Evolutionary conservation across 1,140 invertebrate species (phyloP), one percentile per base, ranked within the genome.

Genomic region (Pararge aegeria): DNA sequence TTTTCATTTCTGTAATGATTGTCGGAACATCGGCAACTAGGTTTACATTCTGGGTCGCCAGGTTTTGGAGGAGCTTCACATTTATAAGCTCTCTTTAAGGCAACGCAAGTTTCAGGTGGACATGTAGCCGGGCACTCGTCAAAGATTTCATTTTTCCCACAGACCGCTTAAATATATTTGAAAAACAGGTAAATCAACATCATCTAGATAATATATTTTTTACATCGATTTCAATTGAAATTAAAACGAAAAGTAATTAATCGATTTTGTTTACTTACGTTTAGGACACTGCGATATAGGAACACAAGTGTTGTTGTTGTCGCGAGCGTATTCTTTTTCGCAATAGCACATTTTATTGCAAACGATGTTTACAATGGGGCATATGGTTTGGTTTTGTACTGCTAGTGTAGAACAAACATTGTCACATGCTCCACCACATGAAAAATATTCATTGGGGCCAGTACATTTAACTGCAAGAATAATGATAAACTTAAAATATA

Each of bases 391-490:
- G 29, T 75, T 80, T 20, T 85, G 80, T 66, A 83, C 12, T 0
- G 70, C 69, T 5, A 92, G 50, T 12, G 81, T 91, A 6, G 67
- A 67, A 54, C 91, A 92, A 18, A 83, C 82, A 20, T 88, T 91
- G 61, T 92, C 91, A 64, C 92, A 92, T n/a, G 75, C 83, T 53
- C 78, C 70, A 5, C 91, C 92, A 53, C 91, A 92, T 0, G 71
- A 55, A 42, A 74, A 87, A 50, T 77, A 84, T 49, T 87, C 83
- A 63, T 92, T 48, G 0, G 66, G 46, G n/a, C 78, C 75, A 6
- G 37, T 48, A 19, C 77, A 83, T 69, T 62, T 66, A 9, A 42
- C 76, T 81, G 44, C 1, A 70, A 67, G 40, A 15, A 55, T n/a
- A n/a, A n/a, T n/a, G n/a, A 29, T 27, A 50, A 15, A 13, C 15